Percentiles rank a stretch among this genome's conserved stretches.
phyloP scores from a whole-genome alignment of 2,888 invertebrate genomes.

The Eristalis tenax region DNA sequence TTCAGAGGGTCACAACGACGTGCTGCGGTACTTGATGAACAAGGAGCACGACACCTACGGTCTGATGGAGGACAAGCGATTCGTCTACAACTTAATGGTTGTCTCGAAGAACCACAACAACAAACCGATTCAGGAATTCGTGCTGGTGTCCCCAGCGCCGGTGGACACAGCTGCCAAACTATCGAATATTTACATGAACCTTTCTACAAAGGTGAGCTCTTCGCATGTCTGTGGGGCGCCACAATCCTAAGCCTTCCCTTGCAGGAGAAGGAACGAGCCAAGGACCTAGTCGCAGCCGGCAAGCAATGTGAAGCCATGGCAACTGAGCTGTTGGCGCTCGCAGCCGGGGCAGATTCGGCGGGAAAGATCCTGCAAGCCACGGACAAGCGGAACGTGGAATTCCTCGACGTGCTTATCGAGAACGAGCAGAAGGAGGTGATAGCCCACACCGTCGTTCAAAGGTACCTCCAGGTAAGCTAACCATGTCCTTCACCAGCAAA shows the following conservation, averaged over 20 bases:
- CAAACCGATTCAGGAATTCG: slow-evolving; percentile 98
- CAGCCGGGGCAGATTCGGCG: slow-evolving; percentile 96
- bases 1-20: slow-evolving; percentile 97
- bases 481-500: slow-evolving; percentile 13
- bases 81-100: slow-evolving; percentile 98
- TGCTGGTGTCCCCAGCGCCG: slow-evolving; percentile 99
- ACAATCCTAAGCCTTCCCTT: background rate
- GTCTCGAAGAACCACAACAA: slow-evolving; percentile 98
- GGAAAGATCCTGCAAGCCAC: slow-evolving; percentile 97
- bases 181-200: slow-evolving; percentile 92
- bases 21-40: slow-evolving; percentile 96
- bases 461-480: slow-evolving; percentile 93
- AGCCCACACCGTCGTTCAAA: slow-evolving; percentile 97
- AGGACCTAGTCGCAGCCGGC: slow-evolving; percentile 96
- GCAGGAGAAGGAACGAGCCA: slow-evolving; percentile 97
- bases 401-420: slow-evolving; percentile 97
- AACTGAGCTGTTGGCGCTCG: slow-evolving; percentile 95
- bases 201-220: slow-evolving; percentile 90
- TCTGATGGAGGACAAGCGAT: slow-evolving; percentile 98
- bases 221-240: background rate
- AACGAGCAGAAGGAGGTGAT: slow-evolving; percentile 99
- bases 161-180: slow-evolving; percentile 99
- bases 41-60: slow-evolving; percentile 99
- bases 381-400: slow-evolving; percentile 95
- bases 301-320: slow-evolving; percentile 99